Evolutionary conservation across 2,888 invertebrate species (phyloP), one percentile per base, ranked within the genome.

Genomic region (Operophtera brumata): DNA sequence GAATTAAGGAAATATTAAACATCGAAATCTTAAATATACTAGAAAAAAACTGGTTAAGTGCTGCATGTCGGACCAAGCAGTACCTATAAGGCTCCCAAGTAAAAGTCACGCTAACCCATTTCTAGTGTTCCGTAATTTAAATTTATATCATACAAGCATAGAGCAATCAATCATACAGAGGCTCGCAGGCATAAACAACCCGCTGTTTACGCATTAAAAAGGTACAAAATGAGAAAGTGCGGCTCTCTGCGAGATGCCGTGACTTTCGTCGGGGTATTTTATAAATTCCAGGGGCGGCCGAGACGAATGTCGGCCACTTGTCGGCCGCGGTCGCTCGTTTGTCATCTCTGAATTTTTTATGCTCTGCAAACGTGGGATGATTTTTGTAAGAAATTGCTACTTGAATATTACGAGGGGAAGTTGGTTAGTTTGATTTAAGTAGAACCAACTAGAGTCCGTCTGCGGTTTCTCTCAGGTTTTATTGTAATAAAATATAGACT

Each of bases 271-370:
- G 66, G 62, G 64, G 20, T 43, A 47, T 54, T 66, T 74, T 69
- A 77, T 69, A 76, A 79, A 80, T 80, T 73, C 67, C 62, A 48
- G 56, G 67, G 66, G 66, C 62, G 64, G 67, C 28, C 64, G 67
- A 77, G 78, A 82, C 74, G 70, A 66, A 82, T 82, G 78, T 71
- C 65, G 65, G 67, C 75, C 69, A 79, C 82, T 82, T 76, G 75
- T 77, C 82, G 75, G 73, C 46, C 61, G 61, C 62, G 71, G 69
- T 40, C 63, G 54, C 54, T 57, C 65, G 73, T 82, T 79, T 79
- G 75, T 82, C 82, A 80, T 78, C 67, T 62, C 65, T 82, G 80
- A 80, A 78, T 82, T 72, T 80, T 82, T 80, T 77, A 82, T 80
- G 43, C 58, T 57, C 59, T 60, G 61, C 65, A 66, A 67, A 73